These are phyloP conservation scores for Geotria australis DNA, from an alignment of 2,797 vertebrate species.

Conservation along the genomic window DNA sequence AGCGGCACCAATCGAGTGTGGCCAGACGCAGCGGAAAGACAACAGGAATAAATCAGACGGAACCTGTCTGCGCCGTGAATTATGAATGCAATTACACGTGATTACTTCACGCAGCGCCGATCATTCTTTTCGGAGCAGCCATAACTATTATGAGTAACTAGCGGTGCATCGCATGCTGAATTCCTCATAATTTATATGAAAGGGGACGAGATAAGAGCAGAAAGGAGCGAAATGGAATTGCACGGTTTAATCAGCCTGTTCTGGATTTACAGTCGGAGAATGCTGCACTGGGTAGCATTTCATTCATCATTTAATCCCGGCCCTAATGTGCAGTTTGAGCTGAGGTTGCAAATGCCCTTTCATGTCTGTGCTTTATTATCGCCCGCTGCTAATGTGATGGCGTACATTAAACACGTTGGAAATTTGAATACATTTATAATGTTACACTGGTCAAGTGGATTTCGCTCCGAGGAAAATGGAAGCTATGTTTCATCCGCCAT, in stretches of 20 bases:
- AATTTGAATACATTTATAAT: background rate
- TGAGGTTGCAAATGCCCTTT: slow-evolving; percentile 99
- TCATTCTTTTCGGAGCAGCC: slow-evolving; percentile 42
- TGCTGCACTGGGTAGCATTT: slow-evolving; percentile 91
- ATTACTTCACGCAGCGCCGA: slow-evolving; percentile 35
- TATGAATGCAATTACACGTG: slow-evolving; percentile 41
- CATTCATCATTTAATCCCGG: slow-evolving; percentile 99
- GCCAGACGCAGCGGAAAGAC: slow-evolving; percentile 47
- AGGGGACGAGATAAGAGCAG: slow-evolving; percentile 56
- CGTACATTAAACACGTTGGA: background rate
- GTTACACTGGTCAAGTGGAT: background rate
- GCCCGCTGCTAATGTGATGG: background rate
- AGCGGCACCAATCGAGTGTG: slow-evolving; percentile 71
- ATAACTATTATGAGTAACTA: slow-evolving; percentile 41
- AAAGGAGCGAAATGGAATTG: slow-evolving; percentile 33
- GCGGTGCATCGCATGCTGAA: slow-evolving; percentile 36
- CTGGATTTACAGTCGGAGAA: slow-evolving; percentile 99
- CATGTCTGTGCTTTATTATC: slow-evolving; percentile 91
- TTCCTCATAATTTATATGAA: slow-evolving; percentile 75
- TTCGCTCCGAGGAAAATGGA: background rate
- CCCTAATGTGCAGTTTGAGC: slow-evolving; percentile 91
- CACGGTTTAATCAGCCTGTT: slow-evolving; percentile 47
- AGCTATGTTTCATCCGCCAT: background rate
- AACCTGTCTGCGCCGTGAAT: slow-evolving; percentile 46
- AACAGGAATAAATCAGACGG: slow-evolving; percentile 29